Evolutionary conservation across 2,797 vertebrate species (phyloP), one percentile per base, ranked within the genome.

Genomic region (Margarornis squamiger): DNA sequence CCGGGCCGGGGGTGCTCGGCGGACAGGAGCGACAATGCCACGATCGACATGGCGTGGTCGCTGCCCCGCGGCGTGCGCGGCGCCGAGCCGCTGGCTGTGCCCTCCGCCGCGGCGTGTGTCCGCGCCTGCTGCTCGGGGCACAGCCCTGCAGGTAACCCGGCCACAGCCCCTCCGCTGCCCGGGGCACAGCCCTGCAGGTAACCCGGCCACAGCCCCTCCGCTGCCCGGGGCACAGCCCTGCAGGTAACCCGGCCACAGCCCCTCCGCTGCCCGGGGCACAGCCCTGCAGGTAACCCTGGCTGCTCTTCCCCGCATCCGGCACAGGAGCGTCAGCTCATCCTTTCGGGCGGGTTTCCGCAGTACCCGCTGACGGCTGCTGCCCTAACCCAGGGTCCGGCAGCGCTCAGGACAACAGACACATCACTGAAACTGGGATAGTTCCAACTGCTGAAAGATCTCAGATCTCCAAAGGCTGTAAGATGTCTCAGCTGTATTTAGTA

Each of bases 211-310:
- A n/a, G n/a, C n/a, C n/a, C n/a, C n/a, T n/a, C n/a, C n/a, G n/a
- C n/a, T n/a, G n/a, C n/a, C n/a, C n/a, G n/a, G n/a, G n/a, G n/a
- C n/a, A n/a, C n/a, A n/a, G n/a, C n/a, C n/a, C n/a, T n/a, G n/a
- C n/a, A n/a, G n/a, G n/a, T n/a, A n/a, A n/a, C n/a, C n/a, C n/a
- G n/a, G n/a, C n/a, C n/a, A n/a, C n/a, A n/a, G n/a, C n/a, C n/a
- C n/a, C n/a, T n/a, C n/a, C n/a, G 98, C 97, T 98, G 98, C 80
- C 92, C 92, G 3, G 96, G 92, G 19, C 41, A 29, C 9, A 46
- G 49, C 51, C 92, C 97, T 20, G 16, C 95, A 96, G 98, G 98
- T 98, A 96, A 97, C 23, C n/a, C n/a, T n/a, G n/a, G n/a, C n/a
- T 12, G 5, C 12, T 54, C 17, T 6, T 29, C 2, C 15, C 38